Conservation (phyloP, 2,888 invertebrate species). For the Athripsodes cinereus region DNA sequence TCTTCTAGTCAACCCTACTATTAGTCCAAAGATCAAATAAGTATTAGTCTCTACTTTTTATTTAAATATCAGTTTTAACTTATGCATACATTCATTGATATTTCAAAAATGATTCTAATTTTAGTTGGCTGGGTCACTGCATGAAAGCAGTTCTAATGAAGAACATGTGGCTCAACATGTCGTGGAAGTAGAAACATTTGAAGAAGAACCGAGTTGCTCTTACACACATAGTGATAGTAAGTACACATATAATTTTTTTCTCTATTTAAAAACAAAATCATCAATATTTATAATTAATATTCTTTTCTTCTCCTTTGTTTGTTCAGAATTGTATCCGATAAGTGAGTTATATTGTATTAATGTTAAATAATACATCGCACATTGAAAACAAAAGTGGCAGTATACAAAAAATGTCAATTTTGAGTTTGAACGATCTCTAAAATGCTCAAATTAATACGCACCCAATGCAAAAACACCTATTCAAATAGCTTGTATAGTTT, state of each 20-base stretch:
- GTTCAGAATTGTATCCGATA: not conserved
- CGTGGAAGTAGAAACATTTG: not conserved
- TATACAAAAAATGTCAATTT: no score
- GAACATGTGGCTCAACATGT: not conserved
- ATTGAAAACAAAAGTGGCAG: no score
- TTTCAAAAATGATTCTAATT: not conserved
- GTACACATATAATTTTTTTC: not conserved
- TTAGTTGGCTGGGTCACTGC: not conserved
- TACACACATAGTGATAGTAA: no score
- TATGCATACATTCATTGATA: not conserved
- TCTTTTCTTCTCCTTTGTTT: not conserved
- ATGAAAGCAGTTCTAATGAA: not conserved
- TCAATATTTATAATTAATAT: not conserved
- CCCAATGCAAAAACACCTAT: no score
- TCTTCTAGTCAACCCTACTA: no score
- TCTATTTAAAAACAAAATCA: not conserved
- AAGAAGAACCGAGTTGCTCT: not conserved
- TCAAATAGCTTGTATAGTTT: no score
- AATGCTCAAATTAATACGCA: no score
- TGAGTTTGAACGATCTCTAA: no score
- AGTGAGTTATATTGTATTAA: not conserved
- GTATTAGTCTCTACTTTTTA: no score
- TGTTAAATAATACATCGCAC: not conserved
- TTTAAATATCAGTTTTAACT: not conserved
- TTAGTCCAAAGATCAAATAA: no score